Percentiles rank a stretch among this genome's conserved stretches.
phyloP scores from a whole-genome alignment of 1,140 invertebrate species.

The Drosophila biarmipes region DNA sequence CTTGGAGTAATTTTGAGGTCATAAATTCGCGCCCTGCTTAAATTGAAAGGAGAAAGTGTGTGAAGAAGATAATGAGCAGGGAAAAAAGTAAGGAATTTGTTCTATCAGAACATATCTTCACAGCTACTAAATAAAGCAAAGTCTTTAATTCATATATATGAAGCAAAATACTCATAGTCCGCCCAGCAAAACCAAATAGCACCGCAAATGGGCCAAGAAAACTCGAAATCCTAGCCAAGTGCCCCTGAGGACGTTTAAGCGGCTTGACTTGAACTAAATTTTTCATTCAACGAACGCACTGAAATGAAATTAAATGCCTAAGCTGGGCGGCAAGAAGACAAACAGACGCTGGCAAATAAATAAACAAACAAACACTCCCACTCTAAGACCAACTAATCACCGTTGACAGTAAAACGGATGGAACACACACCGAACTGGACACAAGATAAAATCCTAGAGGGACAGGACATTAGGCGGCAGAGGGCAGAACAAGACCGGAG shows the following conservation, averaged over 20 bases:
- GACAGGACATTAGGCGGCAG: conserved; percentile 22
- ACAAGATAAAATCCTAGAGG: conserved; percentile 28
- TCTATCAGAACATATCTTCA: neutral
- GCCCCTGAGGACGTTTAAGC: conserved; percentile 56
- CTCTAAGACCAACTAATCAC: conserved; percentile 75
- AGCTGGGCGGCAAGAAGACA: conserved; percentile 18
- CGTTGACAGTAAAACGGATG: conserved; percentile 62
- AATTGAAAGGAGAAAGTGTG: neutral
- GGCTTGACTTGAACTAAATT: conserved; percentile 69
- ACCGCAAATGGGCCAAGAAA: conserved; percentile 4
- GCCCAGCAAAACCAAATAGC: conserved; percentile 10
- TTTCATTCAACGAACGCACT: conserved; percentile 44
- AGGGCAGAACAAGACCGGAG: conserved; percentile 4
- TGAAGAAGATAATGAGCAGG: neutral
- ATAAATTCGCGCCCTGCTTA: neutral
- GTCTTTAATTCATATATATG: too few species aligned
- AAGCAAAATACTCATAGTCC: neutral
- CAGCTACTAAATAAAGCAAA: neutral
- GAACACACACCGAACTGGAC: conserved; percentile 52
- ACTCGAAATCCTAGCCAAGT: conserved; percentile 53
- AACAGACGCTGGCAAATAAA: conserved; percentile 8
- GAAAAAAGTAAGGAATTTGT: neutral
- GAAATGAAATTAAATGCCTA: conserved; percentile 49
- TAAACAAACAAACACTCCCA: conserved; percentile 14
- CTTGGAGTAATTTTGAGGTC: conserved; percentile 1